Percentiles rank a stretch among this genome's conserved stretches.
These are phyloP conservation scores for Alosa sapidissima DNA, from an alignment of 2,797 vertebrate genomes.

Conservation along the genomic window DNA sequence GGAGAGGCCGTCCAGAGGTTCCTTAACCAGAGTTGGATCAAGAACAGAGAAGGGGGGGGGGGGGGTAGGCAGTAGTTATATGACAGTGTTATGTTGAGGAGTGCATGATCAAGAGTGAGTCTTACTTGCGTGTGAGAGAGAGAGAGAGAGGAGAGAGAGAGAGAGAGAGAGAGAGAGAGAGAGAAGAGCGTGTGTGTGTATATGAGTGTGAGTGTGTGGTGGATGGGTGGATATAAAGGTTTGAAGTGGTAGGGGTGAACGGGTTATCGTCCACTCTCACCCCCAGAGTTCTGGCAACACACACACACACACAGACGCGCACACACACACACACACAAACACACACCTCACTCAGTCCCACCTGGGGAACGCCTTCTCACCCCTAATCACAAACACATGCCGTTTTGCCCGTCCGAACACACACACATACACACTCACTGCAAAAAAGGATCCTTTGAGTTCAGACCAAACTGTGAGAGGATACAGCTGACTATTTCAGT, in stretches of 20 bases:
- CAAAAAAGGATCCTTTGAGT: constrained; percentile 54
- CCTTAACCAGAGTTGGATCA: constrained; percentile 19
- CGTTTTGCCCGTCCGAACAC: constrained; percentile 47
- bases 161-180: constrained; percentile 23
- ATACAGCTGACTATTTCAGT: constrained; percentile 44
- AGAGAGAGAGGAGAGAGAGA: background rate
- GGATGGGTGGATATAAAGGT: background rate
- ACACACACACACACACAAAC: constrained; percentile 21
- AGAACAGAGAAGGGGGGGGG: background rate
- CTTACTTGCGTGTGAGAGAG: background rate
- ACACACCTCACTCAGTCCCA: constrained; percentile 47
- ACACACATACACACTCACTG: constrained; percentile 45
- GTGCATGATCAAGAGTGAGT: background rate
- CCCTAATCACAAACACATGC: constrained; percentile 68
- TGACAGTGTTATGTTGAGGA: background rate
- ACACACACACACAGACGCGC: background rate
- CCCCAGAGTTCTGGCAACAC: background rate
- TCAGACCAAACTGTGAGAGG: constrained; percentile 20
- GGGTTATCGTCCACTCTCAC: background rate
- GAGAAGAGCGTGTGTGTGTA: background rate
- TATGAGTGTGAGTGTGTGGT: background rate
- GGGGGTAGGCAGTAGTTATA: background rate
- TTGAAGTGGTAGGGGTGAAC: background rate
- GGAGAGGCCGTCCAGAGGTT: constrained; percentile 47
- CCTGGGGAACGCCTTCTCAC: constrained; percentile 66